Evolutionary conservation across 2,797 vertebrate species (phyloP).

Genomic region (Lutjanus argentimaculatus): DNA sequence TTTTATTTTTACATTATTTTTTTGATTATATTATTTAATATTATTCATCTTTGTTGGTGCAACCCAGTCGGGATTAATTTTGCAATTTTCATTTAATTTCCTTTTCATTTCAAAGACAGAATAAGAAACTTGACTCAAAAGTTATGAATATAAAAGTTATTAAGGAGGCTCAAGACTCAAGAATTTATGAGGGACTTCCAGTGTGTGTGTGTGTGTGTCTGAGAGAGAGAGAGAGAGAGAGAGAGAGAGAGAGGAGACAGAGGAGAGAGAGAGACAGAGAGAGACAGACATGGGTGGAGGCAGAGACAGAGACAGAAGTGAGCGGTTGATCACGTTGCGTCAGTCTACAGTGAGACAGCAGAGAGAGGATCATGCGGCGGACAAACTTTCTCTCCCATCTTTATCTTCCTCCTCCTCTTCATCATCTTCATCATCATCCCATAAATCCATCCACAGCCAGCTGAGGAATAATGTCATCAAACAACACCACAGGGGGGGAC

Average conservation of each 20-base stretch:
- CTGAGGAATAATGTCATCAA: constrained; percentile 61
- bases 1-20: too few species aligned
- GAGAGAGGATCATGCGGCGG: constrained; percentile 64
- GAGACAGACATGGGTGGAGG: too few species aligned
- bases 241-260: not conserved
- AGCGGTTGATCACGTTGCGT: not conserved
- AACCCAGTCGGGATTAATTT: too few species aligned
- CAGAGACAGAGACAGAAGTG: not conserved
- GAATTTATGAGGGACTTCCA: too few species aligned
- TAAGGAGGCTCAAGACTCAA: not conserved
- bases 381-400: not conserved
- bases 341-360: constrained; percentile 50
- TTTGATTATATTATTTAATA: too few species aligned
- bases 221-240: not conserved
- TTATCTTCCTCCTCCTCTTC: not conserved
- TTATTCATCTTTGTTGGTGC: too few species aligned
- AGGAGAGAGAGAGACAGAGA: not conserved
- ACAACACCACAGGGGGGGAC: constrained; percentile 36
- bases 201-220: not conserved
- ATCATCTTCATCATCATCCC: not conserved
- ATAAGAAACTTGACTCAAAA: not conserved
- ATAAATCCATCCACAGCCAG: constrained; percentile 12
- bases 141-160: not conserved
- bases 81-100: not conserved
- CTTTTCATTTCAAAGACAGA: not conserved